These are phyloP conservation scores for Eupsittula cactorum DNA, from an alignment of 2,113 vertebrate genomes.

Conservation along the genomic window DNA sequence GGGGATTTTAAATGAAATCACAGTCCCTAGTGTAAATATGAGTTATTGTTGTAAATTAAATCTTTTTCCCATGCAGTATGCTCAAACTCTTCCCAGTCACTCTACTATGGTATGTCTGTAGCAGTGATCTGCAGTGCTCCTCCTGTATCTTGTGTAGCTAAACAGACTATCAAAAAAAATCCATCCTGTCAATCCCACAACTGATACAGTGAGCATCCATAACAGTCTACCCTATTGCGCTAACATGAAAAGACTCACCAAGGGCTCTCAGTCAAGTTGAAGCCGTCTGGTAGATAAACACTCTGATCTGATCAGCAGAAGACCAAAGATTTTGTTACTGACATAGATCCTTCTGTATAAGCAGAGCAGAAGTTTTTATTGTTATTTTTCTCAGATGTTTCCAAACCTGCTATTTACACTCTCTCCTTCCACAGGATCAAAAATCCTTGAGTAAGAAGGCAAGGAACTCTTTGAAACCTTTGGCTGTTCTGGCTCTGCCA, in stretches of 20 bases:
- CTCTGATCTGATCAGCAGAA: not conserved
- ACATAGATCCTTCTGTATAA: not conserved
- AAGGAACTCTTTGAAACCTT: not conserved
- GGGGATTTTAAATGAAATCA: not conserved
- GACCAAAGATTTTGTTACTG: not conserved
- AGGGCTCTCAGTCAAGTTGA: not conserved
- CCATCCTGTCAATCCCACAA: not conserved
- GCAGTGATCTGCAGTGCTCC: not conserved
- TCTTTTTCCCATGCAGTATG: not conserved
- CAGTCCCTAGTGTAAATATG: not conserved
- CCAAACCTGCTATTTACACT: not conserved
- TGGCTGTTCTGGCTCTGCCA: not conserved
- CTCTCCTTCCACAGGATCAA: not conserved
- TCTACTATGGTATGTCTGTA: not conserved
- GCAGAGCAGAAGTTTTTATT: not conserved
- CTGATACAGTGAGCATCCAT: not conserved
- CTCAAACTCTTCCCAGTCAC: not conserved
- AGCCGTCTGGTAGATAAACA: not conserved
- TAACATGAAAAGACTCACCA: not conserved
- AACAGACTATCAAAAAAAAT: not conserved
- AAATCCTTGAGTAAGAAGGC: not conserved
- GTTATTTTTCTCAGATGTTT: not conserved
- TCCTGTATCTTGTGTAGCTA: not conserved
- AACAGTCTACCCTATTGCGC: not conserved
- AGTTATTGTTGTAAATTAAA: not conserved